These are phyloP conservation scores for Drosophila nr. medialis DNA, from an alignment of 2,888 invertebrate species.

Conservation along the genomic window DNA sequence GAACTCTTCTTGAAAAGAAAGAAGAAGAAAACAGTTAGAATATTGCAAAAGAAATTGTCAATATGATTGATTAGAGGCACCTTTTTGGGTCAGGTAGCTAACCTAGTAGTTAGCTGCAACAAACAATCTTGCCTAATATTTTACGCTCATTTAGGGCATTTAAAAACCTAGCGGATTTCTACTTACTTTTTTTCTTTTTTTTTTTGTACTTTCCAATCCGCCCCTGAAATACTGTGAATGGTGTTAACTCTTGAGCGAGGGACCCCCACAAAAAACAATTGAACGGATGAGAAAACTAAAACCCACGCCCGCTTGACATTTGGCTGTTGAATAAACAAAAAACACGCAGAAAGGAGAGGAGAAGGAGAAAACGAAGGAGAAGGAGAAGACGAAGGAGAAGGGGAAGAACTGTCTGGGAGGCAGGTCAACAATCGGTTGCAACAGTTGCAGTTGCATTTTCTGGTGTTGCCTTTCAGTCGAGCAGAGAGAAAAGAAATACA, in stretches of 20 bases:
- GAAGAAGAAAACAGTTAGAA: conserved; percentile 25
- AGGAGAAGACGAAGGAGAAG: neutral
- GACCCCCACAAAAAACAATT: conserved; percentile 48
- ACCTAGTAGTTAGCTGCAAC: conserved; percentile 26
- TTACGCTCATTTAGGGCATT: conserved; percentile 78
- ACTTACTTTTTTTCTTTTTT: neutral
- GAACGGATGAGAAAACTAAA: conserved; percentile 68
- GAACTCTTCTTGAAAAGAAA: neutral
- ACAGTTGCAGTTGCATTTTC: conserved; percentile 40
- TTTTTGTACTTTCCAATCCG: conserved; percentile 12
- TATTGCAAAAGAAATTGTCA: conserved; percentile 41
- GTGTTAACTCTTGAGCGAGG: conserved; percentile 67
- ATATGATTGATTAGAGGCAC: conserved; percentile 65
- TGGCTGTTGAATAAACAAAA: conserved; percentile 73
- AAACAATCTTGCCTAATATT: conserved; percentile 74
- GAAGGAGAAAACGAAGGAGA: neutral
- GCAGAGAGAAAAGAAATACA: conserved; percentile 14
- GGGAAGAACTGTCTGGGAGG: conserved; percentile 23
- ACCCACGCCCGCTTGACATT: conserved; percentile 78
- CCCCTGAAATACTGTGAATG: conserved; percentile 37
- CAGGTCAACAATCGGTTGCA: conserved; percentile 63
- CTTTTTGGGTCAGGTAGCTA: conserved; percentile 48
- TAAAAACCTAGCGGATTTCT: conserved; percentile 62
- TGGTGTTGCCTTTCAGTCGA: conserved; percentile 74
- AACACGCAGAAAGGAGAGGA: conserved; percentile 13